These are phyloP conservation scores for Sesamia inferens DNA, from an alignment of 2,888 invertebrate genomes.

Conservation along the genomic window DNA sequence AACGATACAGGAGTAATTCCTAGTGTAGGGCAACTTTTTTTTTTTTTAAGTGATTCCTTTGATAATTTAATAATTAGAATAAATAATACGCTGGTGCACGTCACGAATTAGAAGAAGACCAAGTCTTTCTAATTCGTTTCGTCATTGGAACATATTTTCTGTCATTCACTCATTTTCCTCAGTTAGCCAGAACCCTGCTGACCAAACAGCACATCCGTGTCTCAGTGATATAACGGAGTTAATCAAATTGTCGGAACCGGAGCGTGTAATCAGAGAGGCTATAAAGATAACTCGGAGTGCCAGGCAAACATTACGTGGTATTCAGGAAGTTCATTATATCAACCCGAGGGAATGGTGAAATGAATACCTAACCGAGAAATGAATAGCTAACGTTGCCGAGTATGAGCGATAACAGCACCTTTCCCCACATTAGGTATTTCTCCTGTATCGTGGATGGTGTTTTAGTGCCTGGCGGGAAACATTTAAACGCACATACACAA, in stretches of 20 bases:
- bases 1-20: too few species aligned
- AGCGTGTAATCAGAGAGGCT: conserved; percentile 69
- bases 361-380: conserved; percentile 38
- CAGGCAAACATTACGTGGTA: conserved; percentile 69
- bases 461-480: too few species aligned
- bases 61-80: too few species aligned
- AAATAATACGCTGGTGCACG: too few species aligned
- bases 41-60: too few species aligned
- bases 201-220: conserved; percentile 39
- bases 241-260: conserved; percentile 36
- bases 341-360: conserved; percentile 51
- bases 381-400: conserved; percentile 3
- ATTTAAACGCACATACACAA: too few species aligned
- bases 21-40: too few species aligned
- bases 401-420: background rate
- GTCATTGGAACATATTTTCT: too few species aligned
- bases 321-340: conserved; percentile 60
- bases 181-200: conserved; percentile 21
- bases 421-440: too few species aligned
- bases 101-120: too few species aligned
- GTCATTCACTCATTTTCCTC: conserved; percentile 30
- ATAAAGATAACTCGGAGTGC: conserved; percentile 72
- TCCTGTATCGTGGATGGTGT: too few species aligned
- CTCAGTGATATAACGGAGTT: conserved; percentile 21
- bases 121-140: too few species aligned